A percentile compares a stretch with the other conserved stretches of the same genome.
Evolutionary conservation across 2,113 vertebrate genomes (phyloP).

Genomic region (Chlorodrepanis virens): DNA sequence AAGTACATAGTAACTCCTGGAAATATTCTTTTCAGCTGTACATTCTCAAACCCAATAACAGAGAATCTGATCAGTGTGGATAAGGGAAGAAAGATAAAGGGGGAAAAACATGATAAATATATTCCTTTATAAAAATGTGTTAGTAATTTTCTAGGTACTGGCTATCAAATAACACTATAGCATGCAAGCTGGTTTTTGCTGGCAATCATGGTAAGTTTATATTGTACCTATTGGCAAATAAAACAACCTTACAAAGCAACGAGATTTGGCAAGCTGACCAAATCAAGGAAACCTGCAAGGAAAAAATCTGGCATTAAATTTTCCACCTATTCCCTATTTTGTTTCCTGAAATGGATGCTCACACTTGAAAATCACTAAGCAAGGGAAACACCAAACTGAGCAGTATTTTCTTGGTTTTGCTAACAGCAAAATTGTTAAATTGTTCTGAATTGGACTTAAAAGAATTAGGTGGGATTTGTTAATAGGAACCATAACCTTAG

Average conservation of each 20-base stretch:
- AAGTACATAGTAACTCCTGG: not conserved
- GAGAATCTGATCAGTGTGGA: not conserved
- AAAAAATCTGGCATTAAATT: not conserved
- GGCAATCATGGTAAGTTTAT: not conserved
- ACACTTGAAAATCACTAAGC: not conserved
- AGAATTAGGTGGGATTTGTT: not conserved
- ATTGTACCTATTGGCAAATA: not conserved
- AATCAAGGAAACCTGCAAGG: not conserved
- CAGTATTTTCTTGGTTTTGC: not conserved
- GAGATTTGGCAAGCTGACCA: not conserved
- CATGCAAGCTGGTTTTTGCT: not conserved
- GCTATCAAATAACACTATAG: not conserved
- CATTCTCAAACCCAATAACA: not conserved
- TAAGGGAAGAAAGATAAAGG: not conserved
- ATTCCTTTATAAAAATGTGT: not conserved
- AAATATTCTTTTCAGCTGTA: not conserved
- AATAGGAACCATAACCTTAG: not conserved
- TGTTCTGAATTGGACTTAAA: not conserved
- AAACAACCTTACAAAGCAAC: not conserved
- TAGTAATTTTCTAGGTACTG: not conserved
- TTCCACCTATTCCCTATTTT: not conserved
- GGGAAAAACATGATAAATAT: not conserved
- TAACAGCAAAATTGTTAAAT: not conserved
- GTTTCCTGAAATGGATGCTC: not conserved
- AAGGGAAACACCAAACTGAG: not conserved